Percentiles rank a stretch among this genome's conserved stretches.
These are phyloP conservation scores for Sinhomidia bicolor DNA, from an alignment of 2,888 invertebrate species.

Conservation along the genomic window DNA sequence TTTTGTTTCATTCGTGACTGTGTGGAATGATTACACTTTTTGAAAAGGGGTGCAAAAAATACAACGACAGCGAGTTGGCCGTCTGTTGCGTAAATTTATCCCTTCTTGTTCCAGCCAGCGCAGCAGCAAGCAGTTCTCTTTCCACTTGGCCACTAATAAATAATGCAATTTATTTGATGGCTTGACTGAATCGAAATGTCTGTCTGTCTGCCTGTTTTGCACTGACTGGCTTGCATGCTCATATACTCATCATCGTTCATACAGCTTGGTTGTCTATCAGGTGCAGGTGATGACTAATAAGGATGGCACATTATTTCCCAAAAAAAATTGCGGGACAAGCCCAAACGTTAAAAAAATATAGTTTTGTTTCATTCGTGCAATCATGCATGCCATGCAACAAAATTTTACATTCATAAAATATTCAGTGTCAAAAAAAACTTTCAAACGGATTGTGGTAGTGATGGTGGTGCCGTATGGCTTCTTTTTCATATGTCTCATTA, in stretches of 20 bases:
- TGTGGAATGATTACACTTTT: too few species aligned
- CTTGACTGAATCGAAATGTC: too few species aligned
- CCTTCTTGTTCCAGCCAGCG: too few species aligned
- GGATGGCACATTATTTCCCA: slow-evolving; percentile 3
- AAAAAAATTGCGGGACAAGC: too few species aligned
- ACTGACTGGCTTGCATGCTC: not conserved
- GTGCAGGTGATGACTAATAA: slow-evolving; percentile 27
- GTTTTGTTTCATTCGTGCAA: too few species aligned
- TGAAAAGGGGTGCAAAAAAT: too few species aligned
- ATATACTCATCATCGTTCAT: not conserved
- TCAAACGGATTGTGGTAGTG: not conserved
- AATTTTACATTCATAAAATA: not conserved
- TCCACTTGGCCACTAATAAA: slow-evolving; percentile 21
- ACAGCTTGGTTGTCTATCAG: not conserved
- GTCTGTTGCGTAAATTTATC: slow-evolving; percentile 52
- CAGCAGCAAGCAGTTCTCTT: slow-evolving; percentile 4
- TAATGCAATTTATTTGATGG: slow-evolving; percentile 45
- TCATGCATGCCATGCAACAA: not conserved
- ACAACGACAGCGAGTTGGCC: too few species aligned
- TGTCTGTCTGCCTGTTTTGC: not conserved
- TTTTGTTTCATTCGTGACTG: too few species aligned
- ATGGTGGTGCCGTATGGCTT: not conserved
- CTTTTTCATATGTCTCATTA: not conserved
- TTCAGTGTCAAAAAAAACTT: not conserved
- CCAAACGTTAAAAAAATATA: too few species aligned